Conservation (phyloP, 2,888 invertebrate species). For the Agriopis marginaria region DNA sequence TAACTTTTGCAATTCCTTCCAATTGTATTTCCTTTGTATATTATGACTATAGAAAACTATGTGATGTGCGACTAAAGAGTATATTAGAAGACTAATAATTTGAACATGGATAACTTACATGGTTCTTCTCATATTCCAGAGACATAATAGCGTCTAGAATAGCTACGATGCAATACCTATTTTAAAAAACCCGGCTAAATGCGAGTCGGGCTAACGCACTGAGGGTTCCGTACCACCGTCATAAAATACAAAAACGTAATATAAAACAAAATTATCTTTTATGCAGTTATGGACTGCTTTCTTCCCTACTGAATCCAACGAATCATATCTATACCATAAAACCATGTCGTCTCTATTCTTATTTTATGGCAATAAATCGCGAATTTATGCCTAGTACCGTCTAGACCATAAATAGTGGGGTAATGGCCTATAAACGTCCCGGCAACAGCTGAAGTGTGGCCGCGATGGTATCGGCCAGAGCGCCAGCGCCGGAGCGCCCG, state of each 20-base stretch:
- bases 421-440: conserved; percentile 71
- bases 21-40: neutral
- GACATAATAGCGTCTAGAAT: neutral
- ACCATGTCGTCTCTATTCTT: conserved; percentile 27
- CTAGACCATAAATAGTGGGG: conserved; percentile 62
- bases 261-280: too few species aligned
- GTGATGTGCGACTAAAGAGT: neutral
- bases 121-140: neutral
- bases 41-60: neutral
- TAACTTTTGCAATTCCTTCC: neutral
- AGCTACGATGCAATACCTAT: neutral
- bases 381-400: conserved; percentile 56
- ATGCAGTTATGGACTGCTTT: neutral
- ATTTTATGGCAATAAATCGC: conserved; percentile 40
- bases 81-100: neutral
- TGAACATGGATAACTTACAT: neutral
- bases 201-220: too few species aligned
- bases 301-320: conserved; percentile 10
- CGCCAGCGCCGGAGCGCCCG: conserved; percentile 49
- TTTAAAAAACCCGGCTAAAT: neutral
- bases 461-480: conserved; percentile 64
- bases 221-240: too few species aligned
- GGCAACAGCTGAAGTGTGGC: conserved; percentile 62
- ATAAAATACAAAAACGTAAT: too few species aligned
- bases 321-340: conserved; percentile 16